Conservation (phyloP, 2,888 invertebrate species). For the Cheilosia soror region DNA sequence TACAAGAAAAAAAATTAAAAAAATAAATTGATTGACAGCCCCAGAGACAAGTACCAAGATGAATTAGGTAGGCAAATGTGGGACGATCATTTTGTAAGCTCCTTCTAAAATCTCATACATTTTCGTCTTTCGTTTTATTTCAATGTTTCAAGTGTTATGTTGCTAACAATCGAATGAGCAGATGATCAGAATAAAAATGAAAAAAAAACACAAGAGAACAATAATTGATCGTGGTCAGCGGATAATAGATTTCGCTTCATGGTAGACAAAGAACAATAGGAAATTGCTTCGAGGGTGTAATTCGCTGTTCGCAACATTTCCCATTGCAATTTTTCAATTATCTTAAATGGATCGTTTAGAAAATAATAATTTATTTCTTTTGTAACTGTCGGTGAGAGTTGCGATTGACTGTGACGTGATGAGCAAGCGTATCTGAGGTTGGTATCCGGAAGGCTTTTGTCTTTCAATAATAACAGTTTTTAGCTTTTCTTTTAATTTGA, state of each 20-base stretch:
- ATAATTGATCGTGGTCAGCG: conserved; percentile 60
- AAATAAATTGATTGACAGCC: conserved; percentile 68
- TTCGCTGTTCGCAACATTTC: conserved; percentile 57
- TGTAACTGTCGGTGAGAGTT: conserved; percentile 20
- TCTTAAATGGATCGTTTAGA: conserved; percentile 65
- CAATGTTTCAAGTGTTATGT: conserved; percentile 53
- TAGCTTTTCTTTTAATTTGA: background rate
- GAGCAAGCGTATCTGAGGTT: background rate
- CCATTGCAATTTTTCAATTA: conserved; percentile 72
- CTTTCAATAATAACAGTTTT: conserved; percentile 4
- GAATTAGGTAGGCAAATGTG: conserved; percentile 61
- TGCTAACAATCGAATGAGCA: conserved; percentile 58
- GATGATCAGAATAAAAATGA: conserved; percentile 25
- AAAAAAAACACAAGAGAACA: conserved; percentile 15
- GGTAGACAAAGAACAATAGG: conserved; percentile 36
- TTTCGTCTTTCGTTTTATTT: conserved; percentile 7
- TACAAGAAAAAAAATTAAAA: conserved; percentile 12
- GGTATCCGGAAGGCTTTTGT: conserved; percentile 2
- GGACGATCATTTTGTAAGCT: conserved; percentile 67
- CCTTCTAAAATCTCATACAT: conserved; percentile 30
- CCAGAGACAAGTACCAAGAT: conserved; percentile 71
- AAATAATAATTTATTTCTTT: conserved; percentile 51
- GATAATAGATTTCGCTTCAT: conserved; percentile 31
- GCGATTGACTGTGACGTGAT: conserved; percentile 2
- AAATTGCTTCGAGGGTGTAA: conserved; percentile 60